Conservation (phyloP, 2,888 invertebrate genomes). For the Ypsolopha sequella region DNA sequence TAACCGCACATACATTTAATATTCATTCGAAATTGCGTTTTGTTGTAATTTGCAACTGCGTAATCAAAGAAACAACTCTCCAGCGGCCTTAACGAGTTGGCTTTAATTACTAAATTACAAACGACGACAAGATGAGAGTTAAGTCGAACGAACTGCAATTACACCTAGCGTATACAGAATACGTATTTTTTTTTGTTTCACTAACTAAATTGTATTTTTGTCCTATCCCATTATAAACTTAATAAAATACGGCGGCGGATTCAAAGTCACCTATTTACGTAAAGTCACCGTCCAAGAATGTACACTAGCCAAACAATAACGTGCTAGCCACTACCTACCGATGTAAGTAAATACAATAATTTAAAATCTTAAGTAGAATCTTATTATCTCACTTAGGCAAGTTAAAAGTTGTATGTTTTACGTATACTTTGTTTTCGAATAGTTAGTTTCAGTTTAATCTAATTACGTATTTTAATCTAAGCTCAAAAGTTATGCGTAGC, state of each 20-base stretch:
- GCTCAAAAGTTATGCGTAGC: conserved; percentile 42
- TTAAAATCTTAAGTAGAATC: conserved; percentile 63
- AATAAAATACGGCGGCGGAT: conserved; percentile 27
- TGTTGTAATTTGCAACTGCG: neutral
- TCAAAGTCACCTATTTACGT: conserved; percentile 21
- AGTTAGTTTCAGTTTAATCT: conserved; percentile 41
- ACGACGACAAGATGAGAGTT: neutral
- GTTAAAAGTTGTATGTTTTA: conserved; percentile 66
- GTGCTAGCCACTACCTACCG: conserved; percentile 65
- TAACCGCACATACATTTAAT: conserved; percentile 41
- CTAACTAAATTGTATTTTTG: conserved; percentile 52
- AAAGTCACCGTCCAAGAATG: neutral
- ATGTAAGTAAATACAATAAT: conserved; percentile 63
- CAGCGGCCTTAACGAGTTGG: neutral
- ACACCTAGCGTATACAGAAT: conserved; percentile 67
- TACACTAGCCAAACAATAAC: conserved; percentile 58
- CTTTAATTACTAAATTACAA: neutral
- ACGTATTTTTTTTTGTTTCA: conserved; percentile 53
- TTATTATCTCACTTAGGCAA: conserved; percentile 71
- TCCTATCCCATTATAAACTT: conserved; percentile 38
- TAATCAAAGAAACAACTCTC: neutral
- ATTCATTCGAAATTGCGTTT: neutral
- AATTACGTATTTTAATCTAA: conserved; percentile 54
- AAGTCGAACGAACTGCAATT: conserved; percentile 30
- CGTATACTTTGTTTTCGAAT: conserved; percentile 70